Percentiles rank a stretch among this genome's conserved stretches.
These are phyloP conservation scores for Pristionchus mayeri DNA, from an alignment of 2,888 invertebrate species.

Conservation along the genomic window DNA sequence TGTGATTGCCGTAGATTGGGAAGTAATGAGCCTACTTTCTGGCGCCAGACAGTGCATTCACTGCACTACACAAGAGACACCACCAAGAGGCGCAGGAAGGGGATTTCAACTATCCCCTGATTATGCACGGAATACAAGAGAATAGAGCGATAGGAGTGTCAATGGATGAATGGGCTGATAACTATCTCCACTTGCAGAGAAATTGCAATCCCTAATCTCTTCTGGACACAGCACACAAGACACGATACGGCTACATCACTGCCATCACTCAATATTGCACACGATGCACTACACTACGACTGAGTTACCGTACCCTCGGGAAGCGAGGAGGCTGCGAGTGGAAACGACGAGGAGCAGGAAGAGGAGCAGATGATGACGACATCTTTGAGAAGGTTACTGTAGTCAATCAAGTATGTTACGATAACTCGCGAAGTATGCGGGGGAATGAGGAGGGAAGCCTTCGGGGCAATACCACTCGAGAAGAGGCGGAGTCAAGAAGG, in stretches of 20 bases:
- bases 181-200: constrained; percentile 19
- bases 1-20: constrained; percentile 37
- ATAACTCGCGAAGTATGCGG: background rate
- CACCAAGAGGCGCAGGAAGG: background rate
- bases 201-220: background rate
- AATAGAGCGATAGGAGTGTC: background rate
- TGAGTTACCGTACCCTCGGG: constrained; percentile 22
- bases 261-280: background rate
- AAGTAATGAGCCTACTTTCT: constrained; percentile 36
- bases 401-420: background rate
- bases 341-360: constrained; percentile 8
- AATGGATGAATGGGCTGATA: constrained; percentile 4
- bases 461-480: constrained; percentile 25
- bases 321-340: constrained; percentile 35
- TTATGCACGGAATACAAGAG: background rate
- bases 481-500: constrained; percentile 26
- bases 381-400: background rate
- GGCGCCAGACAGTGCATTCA: constrained; percentile 8
- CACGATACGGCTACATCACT: background rate
- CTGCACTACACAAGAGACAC: constrained; percentile 8
- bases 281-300: constrained; percentile 24
- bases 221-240: constrained; percentile 9
- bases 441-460: background rate
- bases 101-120: background rate
- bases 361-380: background rate